A percentile compares a stretch with the other conserved stretches of the same genome.
Conservation (phyloP, 2,113 vertebrate genomes). For the Gavia stellata region DNA sequence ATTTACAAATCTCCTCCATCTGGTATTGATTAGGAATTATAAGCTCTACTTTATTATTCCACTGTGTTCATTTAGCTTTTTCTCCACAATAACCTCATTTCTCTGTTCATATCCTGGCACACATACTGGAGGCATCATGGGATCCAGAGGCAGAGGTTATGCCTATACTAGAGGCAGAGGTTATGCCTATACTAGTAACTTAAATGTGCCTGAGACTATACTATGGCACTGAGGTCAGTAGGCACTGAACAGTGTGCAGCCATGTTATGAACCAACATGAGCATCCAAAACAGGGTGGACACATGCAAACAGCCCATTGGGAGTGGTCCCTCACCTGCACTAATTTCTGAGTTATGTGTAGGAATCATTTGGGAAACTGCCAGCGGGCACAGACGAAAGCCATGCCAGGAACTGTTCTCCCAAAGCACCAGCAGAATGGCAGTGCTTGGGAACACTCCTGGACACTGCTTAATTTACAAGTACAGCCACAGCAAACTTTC, state of each 20-base stretch:
- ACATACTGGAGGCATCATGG: neutral
- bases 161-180: neutral
- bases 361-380: neutral
- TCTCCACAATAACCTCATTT: neutral
- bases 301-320: neutral
- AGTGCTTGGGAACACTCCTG: neutral
- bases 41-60: neutral
- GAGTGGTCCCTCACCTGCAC: neutral
- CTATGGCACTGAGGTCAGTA: neutral
- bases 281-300: neutral
- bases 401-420: neutral
- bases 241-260: neutral
- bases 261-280: neutral
- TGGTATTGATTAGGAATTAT: slow-evolving; percentile 6
- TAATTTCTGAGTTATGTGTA: neutral
- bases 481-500: neutral
- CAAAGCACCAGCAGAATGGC: neutral
- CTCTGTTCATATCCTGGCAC: neutral
- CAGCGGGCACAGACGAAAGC: neutral
- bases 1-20: slow-evolving; percentile 22
- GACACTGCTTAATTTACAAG: neutral
- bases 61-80: neutral
- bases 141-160: neutral
- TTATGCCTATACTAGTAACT: neutral
- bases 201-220: neutral